These are phyloP conservation scores for Serrognathus titanus DNA, from an alignment of 2,888 invertebrate genomes.

Conservation along the genomic window DNA sequence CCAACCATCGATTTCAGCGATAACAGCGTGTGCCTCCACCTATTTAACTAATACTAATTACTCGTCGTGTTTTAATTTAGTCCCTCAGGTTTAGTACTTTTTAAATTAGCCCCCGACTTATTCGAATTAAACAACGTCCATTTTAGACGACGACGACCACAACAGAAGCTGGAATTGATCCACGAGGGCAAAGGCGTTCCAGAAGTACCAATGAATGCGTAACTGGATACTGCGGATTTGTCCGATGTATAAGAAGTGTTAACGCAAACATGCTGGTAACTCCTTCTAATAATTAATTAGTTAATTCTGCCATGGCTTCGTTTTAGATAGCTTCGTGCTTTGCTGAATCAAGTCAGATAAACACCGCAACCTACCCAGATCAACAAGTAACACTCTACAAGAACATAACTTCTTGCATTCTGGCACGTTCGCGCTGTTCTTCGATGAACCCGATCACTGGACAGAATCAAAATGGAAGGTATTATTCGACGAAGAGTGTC, in stretches of 20 bases:
- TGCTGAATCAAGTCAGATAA: constrained; percentile 52
- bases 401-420: constrained; percentile 64
- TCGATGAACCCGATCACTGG: constrained; percentile 65
- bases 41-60: constrained; percentile 56
- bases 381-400: constrained; percentile 57
- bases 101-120: not conserved
- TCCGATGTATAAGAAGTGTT: constrained; percentile 55
- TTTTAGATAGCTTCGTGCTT: constrained; percentile 54
- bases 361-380: constrained; percentile 51
- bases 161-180: constrained; percentile 19
- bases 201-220: constrained; percentile 47
- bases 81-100: constrained; percentile 42
- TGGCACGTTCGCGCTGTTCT: constrained; percentile 62
- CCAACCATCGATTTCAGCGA: constrained; percentile 53
- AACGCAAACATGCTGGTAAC: constrained; percentile 58
- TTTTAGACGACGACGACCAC: constrained; percentile 38
- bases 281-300: not conserved
- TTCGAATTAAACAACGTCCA: not conserved
- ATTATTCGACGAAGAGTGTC: constrained; percentile 36
- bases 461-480: constrained; percentile 55
- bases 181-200: constrained; percentile 11
- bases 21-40: constrained; percentile 55
- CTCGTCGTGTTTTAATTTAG: constrained; percentile 50
- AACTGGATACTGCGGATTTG: constrained; percentile 61
- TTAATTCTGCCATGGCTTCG: not conserved